Evolutionary conservation across 1,140 invertebrate species (phyloP), one percentile per base, ranked within the genome.

Genomic region (Panagrolaimus sp.): DNA sequence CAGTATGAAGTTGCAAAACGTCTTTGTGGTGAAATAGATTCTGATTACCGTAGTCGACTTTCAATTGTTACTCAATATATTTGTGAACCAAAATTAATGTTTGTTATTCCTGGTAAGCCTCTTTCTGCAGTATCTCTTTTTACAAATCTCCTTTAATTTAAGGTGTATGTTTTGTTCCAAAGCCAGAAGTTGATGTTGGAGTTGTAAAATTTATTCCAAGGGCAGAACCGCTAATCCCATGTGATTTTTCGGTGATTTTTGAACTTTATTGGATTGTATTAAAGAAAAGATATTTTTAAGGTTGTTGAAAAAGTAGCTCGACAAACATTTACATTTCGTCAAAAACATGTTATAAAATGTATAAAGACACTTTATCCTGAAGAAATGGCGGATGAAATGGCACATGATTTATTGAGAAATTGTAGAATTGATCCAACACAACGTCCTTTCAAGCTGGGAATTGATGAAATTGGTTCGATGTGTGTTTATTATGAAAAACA

Each of bases 51-150:
- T 87, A 53, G 78, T 85, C 13, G 88, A 92, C 83, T 98, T 5
- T 96, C 93, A 2, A 86, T 96, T 8, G 96, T 98, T 90, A 92
- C 91, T 78, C 96, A 98, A 84, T 88, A 91, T 81, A 92, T 91
- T 87, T 92, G 92, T 71, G 83, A 89, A 70, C 90, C 93, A 0
- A 81, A 89, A 46, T 86, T 92, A 51, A 89, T 90, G 78, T 96
- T 95, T 85, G 89, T 89, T 64, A 96, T 98, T 80, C 89, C 90
- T 67, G 93, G 93, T 85, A 84, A 70, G 65, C 9, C 65, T 31
- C 65, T 47, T 65, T 53, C 4, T 16, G 8, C 11, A 57, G 48
- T 38, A 38, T 38, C n/a, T n/a, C n/a, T n/a, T n/a, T n/a, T n/a
- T n/a, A 4, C 31, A 53, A 42, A 2, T 16, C 2, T 5, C 2